phyloP scores from a whole-genome alignment of 2,888 invertebrate genomes.

The Catocala sponsa region DNA sequence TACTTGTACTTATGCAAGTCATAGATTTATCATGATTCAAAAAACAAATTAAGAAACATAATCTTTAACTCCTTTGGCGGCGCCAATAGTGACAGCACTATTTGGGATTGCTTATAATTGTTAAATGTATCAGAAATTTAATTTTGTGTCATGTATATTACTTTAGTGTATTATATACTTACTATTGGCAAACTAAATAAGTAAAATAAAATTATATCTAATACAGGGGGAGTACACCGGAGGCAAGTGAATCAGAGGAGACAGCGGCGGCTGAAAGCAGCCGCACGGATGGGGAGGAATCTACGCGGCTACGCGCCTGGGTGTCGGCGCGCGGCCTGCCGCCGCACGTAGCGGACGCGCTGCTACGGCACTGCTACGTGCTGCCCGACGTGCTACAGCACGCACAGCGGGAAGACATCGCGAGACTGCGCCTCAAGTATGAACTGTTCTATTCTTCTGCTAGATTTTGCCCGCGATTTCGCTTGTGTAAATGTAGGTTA shows the following conservation, averaged over 20 bases:
- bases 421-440: conserved; percentile 93
- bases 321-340: conserved; percentile 91
- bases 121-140: too few species aligned
- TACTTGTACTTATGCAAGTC: too few species aligned
- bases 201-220: neutral
- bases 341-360: conserved; percentile 89
- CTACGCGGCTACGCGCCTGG: conserved; percentile 90
- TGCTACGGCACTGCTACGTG: conserved; percentile 92
- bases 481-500: too few species aligned
- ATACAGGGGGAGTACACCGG: conserved; percentile 46
- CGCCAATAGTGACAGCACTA: too few species aligned
- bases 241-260: conserved; percentile 23
- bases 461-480: neutral
- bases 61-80: too few species aligned
- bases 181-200: neutral
- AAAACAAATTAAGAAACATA: too few species aligned
- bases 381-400: conserved; percentile 93
- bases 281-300: conserved; percentile 53
- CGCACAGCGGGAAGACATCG: conserved; percentile 94
- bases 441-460: neutral
- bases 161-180: too few species aligned
- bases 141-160: too few species aligned
- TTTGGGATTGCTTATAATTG: too few species aligned
- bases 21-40: too few species aligned
- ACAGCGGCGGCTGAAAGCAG: conserved; percentile 6